Base-by-base conservation (phyloP, 2,797 vertebrate species). In the Champsocephalus gunnari region DNA sequence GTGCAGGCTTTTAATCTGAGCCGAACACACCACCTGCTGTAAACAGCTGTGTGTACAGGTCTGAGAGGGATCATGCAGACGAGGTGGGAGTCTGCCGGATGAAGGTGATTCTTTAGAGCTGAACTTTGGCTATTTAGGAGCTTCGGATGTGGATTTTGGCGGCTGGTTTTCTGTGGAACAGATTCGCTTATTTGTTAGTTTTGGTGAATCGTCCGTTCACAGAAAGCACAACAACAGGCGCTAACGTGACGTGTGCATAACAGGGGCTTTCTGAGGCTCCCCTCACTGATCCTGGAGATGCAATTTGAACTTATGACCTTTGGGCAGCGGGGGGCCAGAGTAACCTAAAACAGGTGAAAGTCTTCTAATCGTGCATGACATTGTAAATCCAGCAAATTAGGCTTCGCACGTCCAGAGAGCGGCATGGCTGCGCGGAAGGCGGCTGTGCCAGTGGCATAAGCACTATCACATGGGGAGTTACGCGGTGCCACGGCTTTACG, bases 241-340 rank as follows among this genome's bases (percentile, higher is more conserved):
- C 53, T 0, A 59, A 66, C 85, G 78, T 70, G 66, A 83, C 71
- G 80, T 77, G 69, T 77, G 76, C 80, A 84, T 65, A 67, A 77
- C 85, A 75, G 71, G 34, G 64, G 63, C 65, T 87, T 79, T 62
- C 62, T 80, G 47, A 71, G 54, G 60, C 60, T 28, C 64, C 74
- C 67, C 43, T 77, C 64, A 12, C 74, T 66, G 69, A 21, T 64
- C 59, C 77, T 43, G 73, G 5, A 76, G 77, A 83, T 76, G 49
- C 75, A 77, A 65, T 91, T 86, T 97, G 95, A 96, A 96, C 96
- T 96, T 94, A 87, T 96, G 95, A 97, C 96, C 96, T 94, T 91
- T 94, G 93, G 87, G 92, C 94, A 95, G 94, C 87, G 90, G 81
- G 83, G 84, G 91, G 89, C 76, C 88, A 92, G 74, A 88, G 90